Base-by-base conservation (phyloP, 2,888 invertebrate species). In the Oscheius sp. region DNA sequence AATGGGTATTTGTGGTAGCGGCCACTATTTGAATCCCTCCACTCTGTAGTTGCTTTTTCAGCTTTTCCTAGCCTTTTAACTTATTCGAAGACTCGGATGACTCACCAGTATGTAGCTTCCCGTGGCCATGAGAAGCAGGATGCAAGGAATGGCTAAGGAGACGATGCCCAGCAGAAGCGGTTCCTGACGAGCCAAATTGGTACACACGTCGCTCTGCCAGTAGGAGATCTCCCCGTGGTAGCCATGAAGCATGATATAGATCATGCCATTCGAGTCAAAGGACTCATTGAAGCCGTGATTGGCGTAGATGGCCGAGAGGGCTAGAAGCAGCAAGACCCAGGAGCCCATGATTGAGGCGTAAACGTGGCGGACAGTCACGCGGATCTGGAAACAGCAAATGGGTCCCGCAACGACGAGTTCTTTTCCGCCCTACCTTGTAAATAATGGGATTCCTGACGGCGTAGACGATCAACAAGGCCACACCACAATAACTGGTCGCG, bases 401-500 rank as follows among this genome's bases (percentile, higher is more conserved):
- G 4, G 3, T 42, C 5, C 29, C 21, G 21, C 21, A 21, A 21
- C 21, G 21, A 21, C 21, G 21, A n/a, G 10, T 53, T n/a, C 29
- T n/a, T 32, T 35, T 60, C 13, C n/a, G 35, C 9, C 29, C 4
- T 1, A 84, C 78, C 78, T 83, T 83, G 75, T 84, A 84, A 42
- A 78, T 70, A 32, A 84, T 70, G 7, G 84, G 84, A 33, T 79
- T 75, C 29, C 78, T 60, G 1, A 84, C 84, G 0, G 84, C 84
- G 72, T 84, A 83, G 47, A 77, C 80, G 2, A 81, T 84, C n/a
- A 84, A 68, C 2, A 82, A 47, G 3, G 80, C 80, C 50, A 84
- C 80, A 13, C 84, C 83, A 60, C 78, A 77, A 66, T 84, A 84
- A 47, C 78, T 78, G 21, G 78, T 62, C 35, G 81, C 79, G 10